Conservation (phyloP, 2,797 vertebrate species). For the Sebastes kiyomatsui region DNA sequence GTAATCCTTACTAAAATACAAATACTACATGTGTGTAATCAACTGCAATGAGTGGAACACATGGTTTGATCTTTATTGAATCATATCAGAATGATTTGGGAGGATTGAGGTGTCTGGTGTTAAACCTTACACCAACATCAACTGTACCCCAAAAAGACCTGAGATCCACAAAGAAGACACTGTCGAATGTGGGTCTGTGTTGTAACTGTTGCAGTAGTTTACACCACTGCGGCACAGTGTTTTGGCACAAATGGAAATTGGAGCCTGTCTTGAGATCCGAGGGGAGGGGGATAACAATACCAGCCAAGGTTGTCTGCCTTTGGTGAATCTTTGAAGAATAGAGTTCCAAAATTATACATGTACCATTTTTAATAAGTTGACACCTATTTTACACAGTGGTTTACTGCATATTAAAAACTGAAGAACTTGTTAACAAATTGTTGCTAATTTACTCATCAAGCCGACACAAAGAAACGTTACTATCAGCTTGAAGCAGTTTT, state of each 20-base stretch:
- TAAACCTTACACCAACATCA: neutral
- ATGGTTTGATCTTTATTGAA: constrained; percentile 18
- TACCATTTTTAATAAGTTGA: neutral
- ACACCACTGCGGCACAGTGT: constrained; percentile 7
- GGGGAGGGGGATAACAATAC: constrained; percentile 8
- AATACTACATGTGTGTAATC: neutral
- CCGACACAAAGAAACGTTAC: neutral
- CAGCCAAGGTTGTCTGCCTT: constrained; percentile 13
- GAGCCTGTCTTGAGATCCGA: constrained; percentile 28
- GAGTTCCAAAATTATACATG: neutral
- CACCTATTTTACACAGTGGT: neutral
- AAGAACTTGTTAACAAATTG: neutral
- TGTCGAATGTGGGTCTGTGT: constrained; percentile 4
- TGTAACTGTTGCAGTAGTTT: constrained; percentile 33
- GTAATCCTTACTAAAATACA: neutral
- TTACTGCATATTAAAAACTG: neutral
- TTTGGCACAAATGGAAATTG: constrained; percentile 36
- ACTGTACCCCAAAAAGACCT: neutral
- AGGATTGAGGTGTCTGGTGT: neutral
- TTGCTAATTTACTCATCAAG: neutral
- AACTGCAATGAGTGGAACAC: neutral
- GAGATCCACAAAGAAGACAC: neutral
- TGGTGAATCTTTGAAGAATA: neutral
- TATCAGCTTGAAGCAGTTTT: neutral
- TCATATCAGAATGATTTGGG: neutral